phyloP scores from a whole-genome alignment of 1,140 invertebrate genomes.

The Panagrolaimus sp. region DNA sequence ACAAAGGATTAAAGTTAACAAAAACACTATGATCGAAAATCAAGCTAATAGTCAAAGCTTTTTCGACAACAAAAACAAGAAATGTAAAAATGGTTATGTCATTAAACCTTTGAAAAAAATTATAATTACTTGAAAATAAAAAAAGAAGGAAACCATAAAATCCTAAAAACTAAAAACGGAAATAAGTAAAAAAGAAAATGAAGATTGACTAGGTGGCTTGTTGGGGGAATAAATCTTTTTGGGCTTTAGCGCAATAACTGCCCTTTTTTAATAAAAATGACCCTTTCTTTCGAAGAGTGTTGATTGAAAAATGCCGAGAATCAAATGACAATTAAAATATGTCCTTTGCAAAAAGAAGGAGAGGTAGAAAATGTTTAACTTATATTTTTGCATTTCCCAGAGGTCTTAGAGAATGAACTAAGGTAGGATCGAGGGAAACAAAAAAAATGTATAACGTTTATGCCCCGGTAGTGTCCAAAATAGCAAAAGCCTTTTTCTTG shows the following conservation, averaged over 20 bases:
- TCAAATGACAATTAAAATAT: conserved; percentile 14
- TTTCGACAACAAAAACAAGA: too few relatives aligned
- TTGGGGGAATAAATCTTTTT: background rate
- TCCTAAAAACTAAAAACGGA: background rate
- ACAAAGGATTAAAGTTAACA: too few relatives aligned
- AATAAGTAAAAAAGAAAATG: conserved; percentile 13
- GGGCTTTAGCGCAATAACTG: background rate
- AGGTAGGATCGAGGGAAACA: background rate
- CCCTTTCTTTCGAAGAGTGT: background rate
- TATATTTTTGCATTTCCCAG: background rate
- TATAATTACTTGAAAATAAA: background rate
- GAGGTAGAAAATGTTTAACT: background rate
- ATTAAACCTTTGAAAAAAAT: too few relatives aligned
- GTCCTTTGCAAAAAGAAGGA: background rate
- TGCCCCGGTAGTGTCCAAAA: conserved; percentile 11
- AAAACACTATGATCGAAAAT: too few relatives aligned
- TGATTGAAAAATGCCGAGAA: background rate
- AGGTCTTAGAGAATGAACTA: background rate
- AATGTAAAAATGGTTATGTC: too few relatives aligned
- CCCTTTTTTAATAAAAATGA: background rate
- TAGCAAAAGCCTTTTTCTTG: conserved; percentile 4
- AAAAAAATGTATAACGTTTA: background rate
- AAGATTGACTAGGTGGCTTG: background rate
- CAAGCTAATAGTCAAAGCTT: too few relatives aligned
- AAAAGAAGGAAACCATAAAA: background rate